A percentile compares a stretch with the other conserved stretches of the same genome.
Conservation (phyloP, 1,140 invertebrate species). For the Chrysomallon squamiferum region DNA sequence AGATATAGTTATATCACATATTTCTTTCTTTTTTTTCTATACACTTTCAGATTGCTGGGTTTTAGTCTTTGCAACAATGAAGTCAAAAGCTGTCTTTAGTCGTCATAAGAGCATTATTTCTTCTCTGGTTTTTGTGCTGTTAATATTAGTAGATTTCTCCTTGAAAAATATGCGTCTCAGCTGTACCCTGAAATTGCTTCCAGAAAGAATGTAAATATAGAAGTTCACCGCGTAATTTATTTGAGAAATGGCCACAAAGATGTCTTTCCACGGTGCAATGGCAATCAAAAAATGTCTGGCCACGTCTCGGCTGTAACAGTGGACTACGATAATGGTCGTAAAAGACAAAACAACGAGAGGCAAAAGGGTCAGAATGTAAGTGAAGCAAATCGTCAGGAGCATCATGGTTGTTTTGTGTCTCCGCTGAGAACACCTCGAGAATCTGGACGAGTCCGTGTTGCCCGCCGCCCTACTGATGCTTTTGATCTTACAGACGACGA, state of each 20-base stretch:
- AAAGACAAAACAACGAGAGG: slow-evolving; percentile 44
- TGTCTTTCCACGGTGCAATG: slow-evolving; percentile 31
- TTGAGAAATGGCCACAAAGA: slow-evolving; percentile 34
- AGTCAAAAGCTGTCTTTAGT: neutral
- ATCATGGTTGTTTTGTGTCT: slow-evolving; percentile 53
- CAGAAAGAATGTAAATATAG: slow-evolving; percentile 54
- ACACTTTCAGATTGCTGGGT: no score
- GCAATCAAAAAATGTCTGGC: slow-evolving; percentile 14
- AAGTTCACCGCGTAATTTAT: slow-evolving; percentile 55
- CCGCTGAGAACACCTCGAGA: slow-evolving; percentile 15
- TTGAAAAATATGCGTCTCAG: slow-evolving; percentile 38
- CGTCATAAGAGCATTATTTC: slow-evolving; percentile 20
- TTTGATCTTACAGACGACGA: slow-evolving; percentile 42
- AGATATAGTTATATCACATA: no score
- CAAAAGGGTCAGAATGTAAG: slow-evolving; percentile 47
- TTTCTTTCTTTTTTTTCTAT: no score
- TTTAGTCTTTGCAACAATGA: neutral
- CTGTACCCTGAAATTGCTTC: slow-evolving; percentile 49
- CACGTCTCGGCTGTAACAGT: neutral
- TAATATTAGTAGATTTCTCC: slow-evolving; percentile 17
- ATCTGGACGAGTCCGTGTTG: slow-evolving; percentile 22
- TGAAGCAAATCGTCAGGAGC: slow-evolving; percentile 51
- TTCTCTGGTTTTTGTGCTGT: slow-evolving; percentile 16
- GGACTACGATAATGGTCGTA: slow-evolving; percentile 25
- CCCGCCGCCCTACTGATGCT: slow-evolving; percentile 20